A percentile compares a stretch with the other conserved stretches of the same genome.
These are phyloP conservation scores for Gulo gulo DNA, from an alignment of 2,113 vertebrate species.

Conservation along the genomic window DNA sequence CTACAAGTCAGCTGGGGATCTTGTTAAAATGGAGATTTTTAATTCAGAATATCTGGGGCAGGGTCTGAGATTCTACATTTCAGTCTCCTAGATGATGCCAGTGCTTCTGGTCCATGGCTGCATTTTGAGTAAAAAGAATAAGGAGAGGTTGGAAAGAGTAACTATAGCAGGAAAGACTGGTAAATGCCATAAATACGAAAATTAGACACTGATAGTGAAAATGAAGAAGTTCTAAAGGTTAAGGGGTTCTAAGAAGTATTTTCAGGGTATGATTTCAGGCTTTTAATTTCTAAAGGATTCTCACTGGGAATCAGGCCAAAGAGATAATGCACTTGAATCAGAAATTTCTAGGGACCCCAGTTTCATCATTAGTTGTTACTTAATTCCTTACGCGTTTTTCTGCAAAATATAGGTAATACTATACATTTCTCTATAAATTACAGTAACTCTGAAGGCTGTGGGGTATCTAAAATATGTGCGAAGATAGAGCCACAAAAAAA, in stretches of 20 bases:
- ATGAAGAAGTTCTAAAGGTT: neutral
- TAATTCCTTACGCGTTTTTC: neutral
- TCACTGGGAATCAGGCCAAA: neutral
- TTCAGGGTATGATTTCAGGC: neutral
- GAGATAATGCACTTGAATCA: neutral
- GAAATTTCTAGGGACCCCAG: neutral
- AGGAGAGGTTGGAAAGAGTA: neutral
- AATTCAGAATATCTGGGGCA: neutral
- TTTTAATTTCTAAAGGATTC: neutral
- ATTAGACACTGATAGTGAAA: neutral
- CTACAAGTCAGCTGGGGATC: neutral
- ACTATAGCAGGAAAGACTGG: neutral
- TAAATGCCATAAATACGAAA: neutral
- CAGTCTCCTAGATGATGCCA: neutral
- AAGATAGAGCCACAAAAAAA: slow-evolving; percentile 19
- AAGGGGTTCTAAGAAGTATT: neutral
- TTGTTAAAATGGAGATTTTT: slow-evolving; percentile 31
- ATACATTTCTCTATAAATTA: neutral
- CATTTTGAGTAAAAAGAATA: neutral
- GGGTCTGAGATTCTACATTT: neutral
- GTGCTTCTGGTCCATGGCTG: neutral
- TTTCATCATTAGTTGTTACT: neutral
- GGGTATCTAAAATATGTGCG: neutral
- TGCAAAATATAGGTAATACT: neutral
- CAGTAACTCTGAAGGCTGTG: neutral